These are phyloP conservation scores for Ophiodon elongatus DNA, from an alignment of 2,113 vertebrate genomes.

Conservation along the genomic window DNA sequence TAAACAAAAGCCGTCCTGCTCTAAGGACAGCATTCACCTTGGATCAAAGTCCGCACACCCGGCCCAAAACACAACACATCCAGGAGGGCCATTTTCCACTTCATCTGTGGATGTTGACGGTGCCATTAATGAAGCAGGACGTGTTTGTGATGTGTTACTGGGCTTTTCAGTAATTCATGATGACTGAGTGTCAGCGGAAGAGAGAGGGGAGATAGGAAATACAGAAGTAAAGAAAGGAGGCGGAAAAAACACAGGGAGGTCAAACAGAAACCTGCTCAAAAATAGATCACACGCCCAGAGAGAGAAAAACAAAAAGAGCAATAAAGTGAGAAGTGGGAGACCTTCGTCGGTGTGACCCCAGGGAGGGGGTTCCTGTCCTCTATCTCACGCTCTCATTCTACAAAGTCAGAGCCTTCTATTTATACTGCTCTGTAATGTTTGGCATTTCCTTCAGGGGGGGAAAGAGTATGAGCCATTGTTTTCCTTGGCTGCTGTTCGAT, in stretches of 20 bases:
- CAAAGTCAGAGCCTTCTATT: slow-evolving; percentile 82
- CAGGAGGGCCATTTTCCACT: slow-evolving; percentile 38
- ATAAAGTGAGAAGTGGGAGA: slow-evolving; percentile 60
- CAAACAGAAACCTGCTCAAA: slow-evolving; percentile 46
- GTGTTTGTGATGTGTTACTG: slow-evolving; percentile 60
- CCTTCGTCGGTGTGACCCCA: slow-evolving; percentile 69
- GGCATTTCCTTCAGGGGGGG: slow-evolving; percentile 83
- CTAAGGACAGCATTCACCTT: slow-evolving; percentile 30
- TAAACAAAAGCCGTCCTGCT: slow-evolving; percentile 13
- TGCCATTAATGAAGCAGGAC: slow-evolving; percentile 66
- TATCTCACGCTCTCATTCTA: slow-evolving; percentile 51
- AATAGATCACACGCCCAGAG: slow-evolving; percentile 55
- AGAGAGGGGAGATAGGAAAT: neutral
- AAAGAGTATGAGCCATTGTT: slow-evolving; percentile 78
- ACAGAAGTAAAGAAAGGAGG: slow-evolving; percentile 36
- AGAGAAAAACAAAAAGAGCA: slow-evolving; percentile 61
- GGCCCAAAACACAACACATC: slow-evolving; percentile 17
- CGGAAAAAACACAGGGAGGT: slow-evolving; percentile 29
- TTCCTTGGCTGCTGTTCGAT: slow-evolving; percentile 75
- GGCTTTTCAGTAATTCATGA: slow-evolving; percentile 58
- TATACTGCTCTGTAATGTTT: slow-evolving; percentile 82
- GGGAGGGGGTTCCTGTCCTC: slow-evolving; percentile 79
- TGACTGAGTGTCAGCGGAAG: slow-evolving; percentile 27
- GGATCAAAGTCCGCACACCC: slow-evolving; percentile 37
- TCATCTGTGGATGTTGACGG: slow-evolving; percentile 37